These are phyloP conservation scores for Ochotona princeps DNA, from an alignment of 2,113 vertebrate species.

Conservation along the genomic window DNA sequence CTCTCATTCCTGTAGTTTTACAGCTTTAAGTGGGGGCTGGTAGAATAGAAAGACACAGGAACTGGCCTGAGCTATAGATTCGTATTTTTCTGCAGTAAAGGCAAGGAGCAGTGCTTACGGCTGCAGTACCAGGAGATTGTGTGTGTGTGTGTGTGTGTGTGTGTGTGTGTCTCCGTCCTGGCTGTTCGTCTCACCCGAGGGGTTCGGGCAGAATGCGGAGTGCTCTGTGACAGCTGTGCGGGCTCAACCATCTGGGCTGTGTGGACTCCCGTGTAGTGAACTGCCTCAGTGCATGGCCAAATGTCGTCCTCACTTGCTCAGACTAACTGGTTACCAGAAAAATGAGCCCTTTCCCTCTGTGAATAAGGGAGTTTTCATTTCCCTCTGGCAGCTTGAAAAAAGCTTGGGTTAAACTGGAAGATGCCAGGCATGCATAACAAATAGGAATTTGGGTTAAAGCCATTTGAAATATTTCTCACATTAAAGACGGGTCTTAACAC, in stretches of 20 bases:
- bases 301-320: constrained; percentile 16
- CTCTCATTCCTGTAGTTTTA: background rate
- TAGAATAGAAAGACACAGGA: constrained; percentile 7
- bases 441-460: constrained; percentile 61
- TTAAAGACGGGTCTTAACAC: background rate
- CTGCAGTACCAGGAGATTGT: background rate
- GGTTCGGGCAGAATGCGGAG: constrained; percentile 28
- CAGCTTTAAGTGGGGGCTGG: constrained; percentile 28
- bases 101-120: background rate
- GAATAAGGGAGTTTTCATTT: constrained; percentile 30
- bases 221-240: background rate
- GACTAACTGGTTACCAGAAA: constrained; percentile 42
- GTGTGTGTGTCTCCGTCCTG: constrained; percentile 29
- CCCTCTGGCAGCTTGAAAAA: constrained; percentile 40
- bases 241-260: constrained; percentile 32
- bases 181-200: constrained; percentile 17
- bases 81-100: constrained; percentile 48
- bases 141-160: background rate
- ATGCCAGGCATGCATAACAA: constrained; percentile 63
- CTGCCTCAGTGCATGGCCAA: constrained; percentile 51
- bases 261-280: background rate
- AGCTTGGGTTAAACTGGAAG: constrained; percentile 65
- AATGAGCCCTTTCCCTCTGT: background rate
- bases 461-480: constrained; percentile 69
- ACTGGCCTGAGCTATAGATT: background rate